Conservation (phyloP, 2,888 invertebrate genomes). For the Phymatocera aterrima region DNA sequence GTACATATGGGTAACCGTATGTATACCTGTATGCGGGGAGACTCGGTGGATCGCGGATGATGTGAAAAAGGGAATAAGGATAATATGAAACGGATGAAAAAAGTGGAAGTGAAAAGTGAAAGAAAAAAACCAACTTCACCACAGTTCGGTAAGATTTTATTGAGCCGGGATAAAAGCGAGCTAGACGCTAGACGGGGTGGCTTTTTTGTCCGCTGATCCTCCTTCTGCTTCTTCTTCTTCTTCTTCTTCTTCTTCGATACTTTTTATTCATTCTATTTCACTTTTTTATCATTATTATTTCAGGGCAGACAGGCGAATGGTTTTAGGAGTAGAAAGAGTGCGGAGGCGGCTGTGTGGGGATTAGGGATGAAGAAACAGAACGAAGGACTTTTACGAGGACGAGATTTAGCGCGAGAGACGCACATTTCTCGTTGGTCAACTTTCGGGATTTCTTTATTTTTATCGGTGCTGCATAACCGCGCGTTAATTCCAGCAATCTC, state of each 20-base stretch:
- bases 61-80: no score
- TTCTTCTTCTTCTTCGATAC: background rate
- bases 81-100: no score
- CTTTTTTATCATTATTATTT: background rate
- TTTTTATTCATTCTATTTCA: no score
- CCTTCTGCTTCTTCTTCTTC: background rate
- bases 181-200: background rate
- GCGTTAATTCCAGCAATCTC: no score
- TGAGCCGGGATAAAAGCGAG: background rate
- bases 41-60: background rate
- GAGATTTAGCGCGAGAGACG: background rate
- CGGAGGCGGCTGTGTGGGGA: background rate
- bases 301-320: background rate
- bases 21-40: no score
- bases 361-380: background rate
- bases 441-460: background rate
- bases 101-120: background rate
- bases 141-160: slow-evolving; percentile 15
- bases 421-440: background rate
- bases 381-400: background rate
- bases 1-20: no score
- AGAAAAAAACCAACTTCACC: background rate
- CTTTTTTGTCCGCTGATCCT: no score
- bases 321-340: slow-evolving; percentile 1
- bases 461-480: no score